Conservation (phyloP, 2,888 invertebrate genomes). For the Hipparchia sbordonii region DNA sequence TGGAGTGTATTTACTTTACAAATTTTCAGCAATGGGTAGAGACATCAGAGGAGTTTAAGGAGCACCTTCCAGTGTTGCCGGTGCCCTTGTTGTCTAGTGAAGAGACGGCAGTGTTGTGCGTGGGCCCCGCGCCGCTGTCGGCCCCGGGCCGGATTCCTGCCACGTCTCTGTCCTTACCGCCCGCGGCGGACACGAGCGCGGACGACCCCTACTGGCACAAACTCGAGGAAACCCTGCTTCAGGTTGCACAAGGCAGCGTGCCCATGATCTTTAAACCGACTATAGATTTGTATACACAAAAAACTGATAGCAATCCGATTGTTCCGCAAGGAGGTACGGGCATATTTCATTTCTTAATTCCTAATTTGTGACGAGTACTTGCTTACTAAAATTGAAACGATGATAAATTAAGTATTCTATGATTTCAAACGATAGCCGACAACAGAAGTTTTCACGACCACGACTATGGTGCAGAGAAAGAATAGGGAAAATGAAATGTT, state of each 20-base stretch:
- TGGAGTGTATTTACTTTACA: not conserved
- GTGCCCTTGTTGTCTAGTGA: slow-evolving; percentile 88
- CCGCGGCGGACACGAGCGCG: slow-evolving; percentile 52
- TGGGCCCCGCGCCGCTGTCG: slow-evolving; percentile 82
- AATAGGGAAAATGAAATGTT: no score
- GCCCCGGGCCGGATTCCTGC: slow-evolving; percentile 82
- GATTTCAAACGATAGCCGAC: no score
- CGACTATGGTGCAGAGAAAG: no score
- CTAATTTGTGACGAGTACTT: not conserved
- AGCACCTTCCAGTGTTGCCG: slow-evolving; percentile 85
- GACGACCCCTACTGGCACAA: slow-evolving; percentile 84
- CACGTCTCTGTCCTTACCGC: slow-evolving; percentile 71
- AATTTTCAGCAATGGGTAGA: slow-evolving; percentile 74
- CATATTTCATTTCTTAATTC: not conserved
- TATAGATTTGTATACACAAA: slow-evolving; percentile 87
- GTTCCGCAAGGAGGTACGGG: slow-evolving; percentile 87
- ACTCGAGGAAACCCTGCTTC: slow-evolving; percentile 90
- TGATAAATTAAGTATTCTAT: no score
- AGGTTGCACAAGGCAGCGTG: slow-evolving; percentile 86
- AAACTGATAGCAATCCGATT: slow-evolving; percentile 86
- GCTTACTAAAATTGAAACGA: no score
- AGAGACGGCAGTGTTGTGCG: slow-evolving; percentile 87
- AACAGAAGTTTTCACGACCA: no score
- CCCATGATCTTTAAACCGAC: slow-evolving; percentile 92
- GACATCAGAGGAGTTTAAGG: slow-evolving; percentile 62